A percentile compares a stretch with the other conserved stretches of the same genome.
Evolutionary conservation across 2,797 vertebrate species (phyloP).

Genomic region (Eupleurogrammus muticus): DNA sequence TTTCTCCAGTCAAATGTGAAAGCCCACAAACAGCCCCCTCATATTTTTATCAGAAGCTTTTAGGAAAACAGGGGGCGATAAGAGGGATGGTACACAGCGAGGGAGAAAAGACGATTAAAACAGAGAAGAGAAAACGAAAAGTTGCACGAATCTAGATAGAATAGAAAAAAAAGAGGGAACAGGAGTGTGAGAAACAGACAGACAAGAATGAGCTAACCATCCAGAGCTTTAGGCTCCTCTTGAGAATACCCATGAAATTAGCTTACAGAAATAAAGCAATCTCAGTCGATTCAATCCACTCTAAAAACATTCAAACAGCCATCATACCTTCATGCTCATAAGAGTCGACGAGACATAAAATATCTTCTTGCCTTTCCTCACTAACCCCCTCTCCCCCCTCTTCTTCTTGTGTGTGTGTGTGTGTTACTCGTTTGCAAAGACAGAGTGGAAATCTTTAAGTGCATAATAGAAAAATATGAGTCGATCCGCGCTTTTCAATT

Average conservation of each 20-base stretch:
- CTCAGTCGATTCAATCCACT: constrained; percentile 77
- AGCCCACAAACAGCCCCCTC: constrained; percentile 50
- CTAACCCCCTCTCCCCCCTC: constrained; percentile 4
- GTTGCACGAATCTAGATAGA: constrained; percentile 64
- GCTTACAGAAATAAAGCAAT: constrained; percentile 76
- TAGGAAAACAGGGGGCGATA: constrained; percentile 12
- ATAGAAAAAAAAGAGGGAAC: constrained; percentile 52
- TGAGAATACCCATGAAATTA: constrained; percentile 80
- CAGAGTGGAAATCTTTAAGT: constrained; percentile 34
- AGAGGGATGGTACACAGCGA: constrained; percentile 20
- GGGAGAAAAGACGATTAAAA: constrained; percentile 13
- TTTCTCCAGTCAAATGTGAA: constrained; percentile 68
- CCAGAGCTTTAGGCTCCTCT: constrained; percentile 73
- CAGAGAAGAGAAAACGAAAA: constrained; percentile 40
- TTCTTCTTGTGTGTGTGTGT: constrained; percentile 17
- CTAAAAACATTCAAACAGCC: constrained; percentile 70
- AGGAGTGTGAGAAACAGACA: constrained; percentile 44
- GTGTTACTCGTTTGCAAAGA: constrained; percentile 32
- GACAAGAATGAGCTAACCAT: constrained; percentile 65
- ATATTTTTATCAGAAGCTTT: constrained; percentile 46
- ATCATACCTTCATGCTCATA: constrained; percentile 66
- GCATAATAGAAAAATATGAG: constrained; percentile 37
- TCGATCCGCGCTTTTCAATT: constrained; percentile 40
- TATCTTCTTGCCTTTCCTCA: constrained; percentile 52
- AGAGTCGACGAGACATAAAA: constrained; percentile 71